These are phyloP conservation scores for Aptenodytes patagonicus DNA, from an alignment of 2,113 vertebrate species.

Conservation along the genomic window DNA sequence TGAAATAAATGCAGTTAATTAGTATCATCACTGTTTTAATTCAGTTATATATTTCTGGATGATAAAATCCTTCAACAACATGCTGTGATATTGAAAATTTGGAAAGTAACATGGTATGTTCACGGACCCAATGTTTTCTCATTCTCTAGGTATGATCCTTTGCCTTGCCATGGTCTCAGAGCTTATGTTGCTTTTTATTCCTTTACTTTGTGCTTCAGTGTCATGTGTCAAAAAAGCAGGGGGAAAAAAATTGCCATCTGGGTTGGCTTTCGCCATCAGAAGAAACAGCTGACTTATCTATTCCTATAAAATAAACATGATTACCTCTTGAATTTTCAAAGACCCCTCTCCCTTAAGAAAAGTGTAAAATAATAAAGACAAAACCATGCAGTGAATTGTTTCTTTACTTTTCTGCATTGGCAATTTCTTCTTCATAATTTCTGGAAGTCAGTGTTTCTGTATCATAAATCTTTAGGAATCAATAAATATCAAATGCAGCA, in stretches of 20 bases:
- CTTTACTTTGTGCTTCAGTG: constrained; percentile 16
- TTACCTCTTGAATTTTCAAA: background rate
- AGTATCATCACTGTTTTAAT: background rate
- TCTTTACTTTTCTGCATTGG: background rate
- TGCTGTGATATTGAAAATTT: background rate
- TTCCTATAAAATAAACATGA: background rate
- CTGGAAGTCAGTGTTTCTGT: background rate
- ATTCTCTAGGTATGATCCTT: background rate
- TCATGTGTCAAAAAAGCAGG: background rate
- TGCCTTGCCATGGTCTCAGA: background rate
- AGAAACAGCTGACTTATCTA: background rate
- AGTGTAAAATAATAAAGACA: background rate
- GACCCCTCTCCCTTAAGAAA: background rate
- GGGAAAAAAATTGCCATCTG: background rate
- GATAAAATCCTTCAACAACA: background rate
- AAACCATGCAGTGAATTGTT: background rate
- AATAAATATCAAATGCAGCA: background rate
- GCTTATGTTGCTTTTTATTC: constrained; percentile 13
- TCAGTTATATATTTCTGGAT: background rate
- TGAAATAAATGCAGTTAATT: background rate
- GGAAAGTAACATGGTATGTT: background rate
- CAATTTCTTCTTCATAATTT: background rate
- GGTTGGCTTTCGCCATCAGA: background rate
- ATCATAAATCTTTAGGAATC: background rate
- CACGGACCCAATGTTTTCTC: background rate